Base-by-base conservation (phyloP, 2,797 vertebrate species). In the Lacerta agilis region DNA sequence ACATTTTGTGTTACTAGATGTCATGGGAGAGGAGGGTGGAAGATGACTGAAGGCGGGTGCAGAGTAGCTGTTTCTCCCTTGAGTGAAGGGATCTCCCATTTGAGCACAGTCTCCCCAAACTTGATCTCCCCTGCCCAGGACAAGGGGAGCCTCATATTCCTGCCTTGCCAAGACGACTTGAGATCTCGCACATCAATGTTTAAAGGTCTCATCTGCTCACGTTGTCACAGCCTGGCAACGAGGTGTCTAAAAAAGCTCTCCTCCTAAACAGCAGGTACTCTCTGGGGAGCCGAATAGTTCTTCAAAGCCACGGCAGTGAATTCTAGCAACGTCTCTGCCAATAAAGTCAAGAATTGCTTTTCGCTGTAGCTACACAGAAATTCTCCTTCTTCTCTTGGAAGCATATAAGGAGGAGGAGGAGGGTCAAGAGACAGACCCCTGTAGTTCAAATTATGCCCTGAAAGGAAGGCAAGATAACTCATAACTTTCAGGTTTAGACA, bases 181-280 rank as follows among this genome's bases (percentile, higher is more conserved):
- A 94, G 91, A 94, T 82, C 0, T 0, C 86, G 83, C 86, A 91
- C 88, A 20, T 1, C 13, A 45, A 87, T 92, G 75, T 92, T 94
- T 91, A 89, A 94, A 38, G 91, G 92, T 93, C 90, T 82, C 92
- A 90, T 90, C 93, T 67, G 82, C 91, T 94, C 89, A 75, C 87
- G 88, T 90, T 93, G 91, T 92, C 92, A 94, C 91, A 92, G 87
- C 89, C 92, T 94, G 92, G 92, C 92, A 95, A 89, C 78, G 58
- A 9, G 20, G 92, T 88, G 92, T 83, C 88, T 91, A 87, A 93
- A 94, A 91, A 94, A 90, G 4, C 93, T 38, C 36, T 18, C 29
- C 76, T 94, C 89, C 90, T 88, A 89, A 94, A 94, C 90, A 93
- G 87, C 94, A 92, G 90, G 89, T 49, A 82, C 86, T 92, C 91